A percentile compares a stretch with the other conserved stretches of the same genome.
Evolutionary conservation across 2,797 vertebrate genomes (phyloP).

Genomic region (Tapirus indicus): DNA sequence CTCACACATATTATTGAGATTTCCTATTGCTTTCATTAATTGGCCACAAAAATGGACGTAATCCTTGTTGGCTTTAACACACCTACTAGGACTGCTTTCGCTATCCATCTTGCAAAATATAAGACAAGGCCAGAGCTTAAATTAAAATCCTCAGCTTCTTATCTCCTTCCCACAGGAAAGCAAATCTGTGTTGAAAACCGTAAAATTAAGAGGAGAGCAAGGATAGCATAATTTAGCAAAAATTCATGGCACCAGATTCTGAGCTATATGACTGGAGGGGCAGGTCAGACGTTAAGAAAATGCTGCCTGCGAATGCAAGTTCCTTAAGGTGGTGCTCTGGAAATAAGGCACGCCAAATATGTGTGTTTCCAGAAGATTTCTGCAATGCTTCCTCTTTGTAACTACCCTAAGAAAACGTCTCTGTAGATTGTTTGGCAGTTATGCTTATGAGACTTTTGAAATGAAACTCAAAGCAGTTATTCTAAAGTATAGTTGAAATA

Average conservation of each 20-base stretch:
- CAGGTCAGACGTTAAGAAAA: constrained; percentile 91
- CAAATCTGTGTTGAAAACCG: constrained; percentile 98
- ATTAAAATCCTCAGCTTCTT: constrained; percentile 96
- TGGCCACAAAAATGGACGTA: constrained; percentile 87
- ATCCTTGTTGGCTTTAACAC: constrained; percentile 88
- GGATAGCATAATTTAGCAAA: constrained; percentile 95
- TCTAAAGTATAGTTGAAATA: constrained; percentile 39
- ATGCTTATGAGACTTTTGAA: constrained; percentile 26
- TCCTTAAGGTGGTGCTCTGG: constrained; percentile 88
- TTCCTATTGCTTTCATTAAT: constrained; percentile 88
- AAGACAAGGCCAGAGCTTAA: constrained; percentile 94
- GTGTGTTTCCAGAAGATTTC: constrained; percentile 9
- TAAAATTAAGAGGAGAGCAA: constrained; percentile 97
- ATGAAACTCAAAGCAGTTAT: constrained; percentile 55
- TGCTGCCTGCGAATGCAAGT: constrained; percentile 89
- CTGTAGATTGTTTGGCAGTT: constrained; percentile 1
- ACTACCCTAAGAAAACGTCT: constrained; percentile 51
- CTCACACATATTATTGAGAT: constrained; percentile 82
- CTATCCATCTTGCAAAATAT: constrained; percentile 90
- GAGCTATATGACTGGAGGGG: constrained; percentile 91
- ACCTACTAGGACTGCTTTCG: constrained; percentile 86
- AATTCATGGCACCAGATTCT: constrained; percentile 92
- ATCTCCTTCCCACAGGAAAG: constrained; percentile 97
- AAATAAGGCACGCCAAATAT: constrained; percentile 76
- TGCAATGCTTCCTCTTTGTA: background rate